These are phyloP conservation scores for Agapetus fuscipes DNA, from an alignment of 2,888 invertebrate species.

Conservation along the genomic window DNA sequence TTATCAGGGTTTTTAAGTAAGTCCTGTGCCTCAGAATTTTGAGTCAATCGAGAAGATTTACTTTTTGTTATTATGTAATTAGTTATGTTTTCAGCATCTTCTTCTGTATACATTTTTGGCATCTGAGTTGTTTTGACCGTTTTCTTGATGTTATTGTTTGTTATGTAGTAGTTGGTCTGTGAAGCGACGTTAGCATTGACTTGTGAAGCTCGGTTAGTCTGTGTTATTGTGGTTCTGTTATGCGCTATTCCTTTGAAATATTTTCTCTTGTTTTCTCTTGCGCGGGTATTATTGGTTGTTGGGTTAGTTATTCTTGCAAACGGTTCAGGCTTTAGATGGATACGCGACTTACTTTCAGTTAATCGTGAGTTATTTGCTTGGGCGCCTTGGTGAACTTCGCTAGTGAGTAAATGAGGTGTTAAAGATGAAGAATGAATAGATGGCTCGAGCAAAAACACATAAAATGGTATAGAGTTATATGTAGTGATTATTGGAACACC, in stretches of 20 bases:
- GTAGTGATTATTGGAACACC: too few relatives aligned
- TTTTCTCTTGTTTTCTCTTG: too few relatives aligned
- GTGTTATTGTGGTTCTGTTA: not conserved
- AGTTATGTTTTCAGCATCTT: slow-evolving; percentile 9
- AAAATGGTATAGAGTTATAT: slow-evolving; percentile 6
- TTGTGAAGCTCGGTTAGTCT: slow-evolving; percentile 4
- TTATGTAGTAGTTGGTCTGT: slow-evolving; percentile 13
- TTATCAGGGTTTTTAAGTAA: slow-evolving; percentile 28
- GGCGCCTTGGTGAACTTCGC: too few relatives aligned
- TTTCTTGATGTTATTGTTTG: slow-evolving; percentile 8
- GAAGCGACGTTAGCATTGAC: slow-evolving; percentile 12
- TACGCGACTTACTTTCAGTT: too few relatives aligned
- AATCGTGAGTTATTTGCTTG: too few relatives aligned
- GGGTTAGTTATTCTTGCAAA: too few relatives aligned
- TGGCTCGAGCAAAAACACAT: slow-evolving; percentile 6
- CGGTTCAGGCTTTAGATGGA: too few relatives aligned
- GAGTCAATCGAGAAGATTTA: slow-evolving; percentile 21
- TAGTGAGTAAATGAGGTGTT: too few relatives aligned
- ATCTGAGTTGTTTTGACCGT: slow-evolving; percentile 1
- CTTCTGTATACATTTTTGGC: not conserved
- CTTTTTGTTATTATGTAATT: not conserved
- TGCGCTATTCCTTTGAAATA: too few relatives aligned
- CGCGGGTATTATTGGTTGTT: too few relatives aligned
- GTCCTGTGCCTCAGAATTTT: slow-evolving; percentile 31
- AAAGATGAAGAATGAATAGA: not conserved